Evolutionary conservation across 2,888 invertebrate genomes (phyloP).

Genomic region (Mesorhabditis sp.): DNA sequence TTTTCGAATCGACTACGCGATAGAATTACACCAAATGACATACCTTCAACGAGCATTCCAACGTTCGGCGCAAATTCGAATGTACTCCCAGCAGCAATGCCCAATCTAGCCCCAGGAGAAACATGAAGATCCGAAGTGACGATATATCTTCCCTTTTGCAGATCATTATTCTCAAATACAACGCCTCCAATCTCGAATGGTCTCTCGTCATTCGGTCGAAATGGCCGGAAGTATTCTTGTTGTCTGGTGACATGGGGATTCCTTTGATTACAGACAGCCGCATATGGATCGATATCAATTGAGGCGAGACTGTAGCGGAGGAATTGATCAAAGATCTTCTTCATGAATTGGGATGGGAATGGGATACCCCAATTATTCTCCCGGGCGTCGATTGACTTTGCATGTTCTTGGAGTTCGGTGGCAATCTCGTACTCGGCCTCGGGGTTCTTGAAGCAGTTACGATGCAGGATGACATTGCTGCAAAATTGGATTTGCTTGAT

Average conservation of each 20-base stretch:
- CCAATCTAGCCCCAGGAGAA: constrained; percentile 83
- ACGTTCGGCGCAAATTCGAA: constrained; percentile 82
- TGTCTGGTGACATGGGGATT: constrained; percentile 71
- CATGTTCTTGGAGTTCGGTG: constrained; percentile 88
- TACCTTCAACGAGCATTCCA: constrained; percentile 84
- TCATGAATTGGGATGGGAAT: constrained; percentile 50
- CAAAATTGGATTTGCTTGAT: constrained; percentile 8
- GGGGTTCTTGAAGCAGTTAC: constrained; percentile 80
- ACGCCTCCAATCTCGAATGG: constrained; percentile 67
- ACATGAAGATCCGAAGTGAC: constrained; percentile 92
- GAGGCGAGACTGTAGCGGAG: constrained; percentile 86
- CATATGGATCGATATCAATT: constrained; percentile 82
- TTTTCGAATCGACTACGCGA: background rate
- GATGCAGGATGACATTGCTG: constrained; percentile 81
- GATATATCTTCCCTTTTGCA: constrained; percentile 72
- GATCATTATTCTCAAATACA: constrained; percentile 75
- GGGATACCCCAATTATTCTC: constrained; percentile 82
- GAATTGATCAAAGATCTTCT: constrained; percentile 62
- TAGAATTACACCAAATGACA: constrained; percentile 5
- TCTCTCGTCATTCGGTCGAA: constrained; percentile 44
- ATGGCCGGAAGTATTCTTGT: constrained; percentile 47
- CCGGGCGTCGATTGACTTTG: constrained; percentile 85
- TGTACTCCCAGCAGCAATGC: constrained; percentile 81
- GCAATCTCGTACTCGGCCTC: constrained; percentile 89
- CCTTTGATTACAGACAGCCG: constrained; percentile 83